Percentiles rank a stretch among this genome's conserved stretches.
These are phyloP conservation scores for Podarcis muralis DNA, from an alignment of 2,113 vertebrate species.

Conservation along the genomic window DNA sequence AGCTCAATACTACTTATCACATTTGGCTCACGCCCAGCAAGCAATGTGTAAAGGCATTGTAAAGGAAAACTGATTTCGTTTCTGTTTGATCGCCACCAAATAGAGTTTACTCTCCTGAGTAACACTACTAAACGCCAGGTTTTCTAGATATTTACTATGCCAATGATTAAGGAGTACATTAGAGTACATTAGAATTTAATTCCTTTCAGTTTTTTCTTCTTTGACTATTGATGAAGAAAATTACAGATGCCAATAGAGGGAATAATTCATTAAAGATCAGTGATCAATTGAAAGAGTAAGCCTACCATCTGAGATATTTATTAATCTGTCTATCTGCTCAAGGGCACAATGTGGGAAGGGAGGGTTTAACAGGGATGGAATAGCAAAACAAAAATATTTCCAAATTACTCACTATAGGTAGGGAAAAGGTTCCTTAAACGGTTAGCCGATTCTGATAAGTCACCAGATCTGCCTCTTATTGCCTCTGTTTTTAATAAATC, in stretches of 20 bases:
- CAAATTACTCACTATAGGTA: neutral
- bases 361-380: no score
- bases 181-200: neutral
- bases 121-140: neutral
- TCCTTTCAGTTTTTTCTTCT: neutral
- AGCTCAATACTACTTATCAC: neutral
- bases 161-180: neutral
- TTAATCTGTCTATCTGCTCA: no score
- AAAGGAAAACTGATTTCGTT: neutral
- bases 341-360: no score
- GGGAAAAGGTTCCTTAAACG: neutral
- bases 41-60: no score
- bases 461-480: slow-evolving; percentile 17
- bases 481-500: slow-evolving; percentile 22
- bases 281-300: neutral
- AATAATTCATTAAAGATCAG: neutral
- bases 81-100: neutral
- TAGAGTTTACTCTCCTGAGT: neutral
- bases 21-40: neutral
- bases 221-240: neutral
- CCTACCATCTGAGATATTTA: no score
- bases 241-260: neutral
- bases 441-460: slow-evolving; percentile 1
- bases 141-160: neutral
- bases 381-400: neutral